These are phyloP conservation scores for Anas platyrhynchos DNA, from an alignment of 2,113 vertebrate species.

Conservation along the genomic window DNA sequence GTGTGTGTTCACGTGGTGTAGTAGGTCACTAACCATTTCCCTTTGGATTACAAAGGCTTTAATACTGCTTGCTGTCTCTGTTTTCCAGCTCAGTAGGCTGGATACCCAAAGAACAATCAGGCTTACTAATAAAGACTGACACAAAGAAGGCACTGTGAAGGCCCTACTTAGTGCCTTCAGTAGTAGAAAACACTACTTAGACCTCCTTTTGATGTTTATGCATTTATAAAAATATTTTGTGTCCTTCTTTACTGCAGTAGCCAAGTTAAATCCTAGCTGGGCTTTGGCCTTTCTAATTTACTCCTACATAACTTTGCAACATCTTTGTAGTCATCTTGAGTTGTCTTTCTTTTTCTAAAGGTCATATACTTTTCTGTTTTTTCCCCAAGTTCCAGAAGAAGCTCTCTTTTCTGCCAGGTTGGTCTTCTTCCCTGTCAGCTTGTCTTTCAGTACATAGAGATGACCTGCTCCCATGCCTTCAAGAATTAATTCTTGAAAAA, in stretches of 20 bases:
- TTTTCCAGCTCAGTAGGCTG: neutral
- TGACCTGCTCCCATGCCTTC: neutral
- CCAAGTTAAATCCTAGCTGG: neutral
- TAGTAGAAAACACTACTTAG: no score
- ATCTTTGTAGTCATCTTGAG: no score
- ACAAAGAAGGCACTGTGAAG: neutral
- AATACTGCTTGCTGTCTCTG: neutral
- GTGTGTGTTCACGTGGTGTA: neutral
- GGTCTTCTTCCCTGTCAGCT: neutral
- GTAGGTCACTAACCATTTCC: neutral
- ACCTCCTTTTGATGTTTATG: neutral
- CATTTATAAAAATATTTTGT: neutral
- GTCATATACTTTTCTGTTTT: no score
- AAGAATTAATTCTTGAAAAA: neutral
- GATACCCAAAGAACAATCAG: neutral
- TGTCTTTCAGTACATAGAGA: neutral
- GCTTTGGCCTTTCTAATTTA: neutral
- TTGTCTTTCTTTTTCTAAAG: no score
- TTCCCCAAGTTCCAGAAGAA: neutral
- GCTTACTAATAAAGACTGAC: neutral
- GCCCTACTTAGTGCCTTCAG: no score
- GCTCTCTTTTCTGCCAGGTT: neutral
- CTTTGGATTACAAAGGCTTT: neutral
- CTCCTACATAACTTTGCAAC: no score
- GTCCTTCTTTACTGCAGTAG: neutral